A percentile compares a stretch with the other conserved stretches of the same genome.
Conservation (phyloP, 2,113 vertebrate genomes). For the Leptodactylus fuscus region DNA sequence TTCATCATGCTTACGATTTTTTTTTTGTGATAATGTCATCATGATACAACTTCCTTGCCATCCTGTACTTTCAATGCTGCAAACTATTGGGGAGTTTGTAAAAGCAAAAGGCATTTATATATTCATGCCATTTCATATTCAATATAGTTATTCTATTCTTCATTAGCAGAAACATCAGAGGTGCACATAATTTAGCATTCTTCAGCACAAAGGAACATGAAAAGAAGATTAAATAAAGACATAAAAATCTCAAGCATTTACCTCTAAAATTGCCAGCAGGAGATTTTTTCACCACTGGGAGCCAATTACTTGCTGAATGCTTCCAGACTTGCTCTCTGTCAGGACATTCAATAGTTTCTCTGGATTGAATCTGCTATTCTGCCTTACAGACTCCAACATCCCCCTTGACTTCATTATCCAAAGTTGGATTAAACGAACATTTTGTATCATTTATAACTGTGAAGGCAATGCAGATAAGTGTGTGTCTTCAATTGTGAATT, state of each 20-base stretch:
- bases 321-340: conserved; percentile 43
- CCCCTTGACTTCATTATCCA: conserved; percentile 62
- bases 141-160: neutral
- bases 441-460: conserved; percentile 33
- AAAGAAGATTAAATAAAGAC: conserved; percentile 58
- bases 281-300: conserved; percentile 57
- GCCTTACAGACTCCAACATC: conserved; percentile 55
- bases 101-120: neutral
- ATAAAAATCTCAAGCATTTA: conserved; percentile 63
- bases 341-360: neutral
- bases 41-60: neutral
- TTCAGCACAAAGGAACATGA: conserved; percentile 53
- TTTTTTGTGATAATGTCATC: too few relatives aligned
- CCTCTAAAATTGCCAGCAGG: conserved; percentile 57
- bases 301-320: conserved; percentile 63
- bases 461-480: conserved; percentile 39
- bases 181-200: conserved; percentile 56
- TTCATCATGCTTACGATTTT: too few relatives aligned
- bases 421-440: conserved; percentile 59
- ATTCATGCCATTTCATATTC: neutral
- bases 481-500: neutral
- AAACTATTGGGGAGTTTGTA: neutral
- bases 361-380: conserved; percentile 49
- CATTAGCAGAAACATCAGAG: neutral
- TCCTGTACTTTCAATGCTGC: neutral